Evolutionary conservation across 2,888 invertebrate species (phyloP).

Genomic region (Zaprionus obscuricornis): DNA sequence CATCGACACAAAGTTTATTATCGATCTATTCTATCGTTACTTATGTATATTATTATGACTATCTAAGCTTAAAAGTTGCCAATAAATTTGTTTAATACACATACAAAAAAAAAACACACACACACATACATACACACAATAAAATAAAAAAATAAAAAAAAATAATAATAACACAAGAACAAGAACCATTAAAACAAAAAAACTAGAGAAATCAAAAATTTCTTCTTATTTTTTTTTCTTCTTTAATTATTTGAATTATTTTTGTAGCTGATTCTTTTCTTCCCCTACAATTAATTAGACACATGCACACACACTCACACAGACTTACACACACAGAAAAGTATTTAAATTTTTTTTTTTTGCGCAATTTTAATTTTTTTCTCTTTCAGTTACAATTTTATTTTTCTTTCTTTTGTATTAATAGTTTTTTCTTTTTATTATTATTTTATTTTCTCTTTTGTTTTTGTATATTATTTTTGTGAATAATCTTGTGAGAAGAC

Average conservation of each 20-base stretch:
- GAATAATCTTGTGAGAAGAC: conserved; percentile 26
- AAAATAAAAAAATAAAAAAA: conserved; percentile 32
- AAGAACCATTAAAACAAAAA: conserved; percentile 23
- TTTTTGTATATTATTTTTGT: conserved; percentile 39
- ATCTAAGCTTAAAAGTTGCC: conserved; percentile 73
- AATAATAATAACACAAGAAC: conserved; percentile 40
- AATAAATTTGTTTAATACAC: conserved; percentile 60
- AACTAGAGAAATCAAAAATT: not conserved
- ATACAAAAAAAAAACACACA: conserved; percentile 30
- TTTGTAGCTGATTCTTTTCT: no score
- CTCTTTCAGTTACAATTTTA: conserved; percentile 18
- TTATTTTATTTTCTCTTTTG: conserved; percentile 2
- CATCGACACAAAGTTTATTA: conserved; percentile 44
- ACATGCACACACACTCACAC: conserved; percentile 6
- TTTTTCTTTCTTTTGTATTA: conserved; percentile 6
- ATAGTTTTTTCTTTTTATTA: not conserved
- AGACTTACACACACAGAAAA: conserved; percentile 31
- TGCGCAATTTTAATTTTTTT: conserved; percentile 49
- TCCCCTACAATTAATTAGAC: no score
- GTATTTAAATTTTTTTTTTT: conserved; percentile 54
- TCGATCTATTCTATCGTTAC: conserved; percentile 65
- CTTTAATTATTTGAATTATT: not conserved
- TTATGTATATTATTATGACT: conserved; percentile 76
- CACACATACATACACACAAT: conserved; percentile 28
- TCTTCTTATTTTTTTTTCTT: not conserved